A percentile compares a stretch with the other conserved stretches of the same genome.
Conservation (phyloP, 2,888 invertebrate species). For the Stictocephala bisonia region DNA sequence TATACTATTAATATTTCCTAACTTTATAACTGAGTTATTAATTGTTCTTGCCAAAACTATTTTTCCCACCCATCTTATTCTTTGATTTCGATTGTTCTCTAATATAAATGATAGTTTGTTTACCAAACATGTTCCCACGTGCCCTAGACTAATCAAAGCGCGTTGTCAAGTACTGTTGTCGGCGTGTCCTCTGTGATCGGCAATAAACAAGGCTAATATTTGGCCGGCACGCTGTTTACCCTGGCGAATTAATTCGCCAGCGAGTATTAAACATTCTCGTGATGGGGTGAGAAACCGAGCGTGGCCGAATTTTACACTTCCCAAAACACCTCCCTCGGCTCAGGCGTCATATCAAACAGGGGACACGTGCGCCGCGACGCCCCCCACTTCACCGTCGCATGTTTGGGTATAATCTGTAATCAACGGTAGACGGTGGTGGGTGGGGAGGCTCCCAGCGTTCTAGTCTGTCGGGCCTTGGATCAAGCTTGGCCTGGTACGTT, state of each 20-base stretch:
- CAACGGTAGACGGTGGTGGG: not conserved
- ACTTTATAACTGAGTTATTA: no score
- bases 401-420: not conserved
- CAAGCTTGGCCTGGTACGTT: no score
- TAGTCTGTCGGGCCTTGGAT: no score
- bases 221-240: constrained; percentile 14
- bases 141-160: no score
- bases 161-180: no score
- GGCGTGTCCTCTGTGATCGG: no score
- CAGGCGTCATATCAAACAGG: constrained; percentile 43
- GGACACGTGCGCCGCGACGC: constrained; percentile 24
- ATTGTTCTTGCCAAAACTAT: no score
- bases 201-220: not conserved
- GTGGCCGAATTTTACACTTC: constrained; percentile 48
- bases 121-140: no score
- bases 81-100: no score
- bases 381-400: constrained; percentile 1
- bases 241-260: constrained; percentile 25
- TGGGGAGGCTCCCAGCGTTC: not conserved
- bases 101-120: no score
- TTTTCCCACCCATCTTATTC: no score
- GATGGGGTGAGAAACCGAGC: constrained; percentile 36
- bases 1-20: no score
- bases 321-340: constrained; percentile 41
- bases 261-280: constrained; percentile 49